Evolutionary conservation across 2,113 vertebrate species (phyloP).

Genomic region (Nycticebus coucang): DNA sequence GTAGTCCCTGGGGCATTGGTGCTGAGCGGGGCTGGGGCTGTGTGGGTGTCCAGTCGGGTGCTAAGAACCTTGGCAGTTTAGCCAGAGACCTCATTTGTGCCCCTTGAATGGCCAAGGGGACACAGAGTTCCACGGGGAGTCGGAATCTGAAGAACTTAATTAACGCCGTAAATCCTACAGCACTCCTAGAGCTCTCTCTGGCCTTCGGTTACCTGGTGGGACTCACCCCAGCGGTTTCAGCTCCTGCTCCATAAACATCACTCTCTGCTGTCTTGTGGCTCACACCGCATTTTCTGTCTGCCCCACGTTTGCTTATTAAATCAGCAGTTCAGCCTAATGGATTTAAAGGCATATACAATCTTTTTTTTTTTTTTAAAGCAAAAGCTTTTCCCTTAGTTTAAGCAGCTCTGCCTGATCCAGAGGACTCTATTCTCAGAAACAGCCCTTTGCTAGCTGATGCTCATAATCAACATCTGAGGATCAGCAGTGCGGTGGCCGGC

Average conservation of each 20-base stretch:
- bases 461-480: background rate
- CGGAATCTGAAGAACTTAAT: constrained; percentile 30
- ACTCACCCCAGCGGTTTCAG: background rate
- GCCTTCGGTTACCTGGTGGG: background rate
- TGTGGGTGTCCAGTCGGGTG: fast-evolving
- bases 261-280: background rate
- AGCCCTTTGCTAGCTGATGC: background rate
- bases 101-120: background rate
- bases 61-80: background rate
- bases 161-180: background rate
- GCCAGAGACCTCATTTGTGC: background rate
- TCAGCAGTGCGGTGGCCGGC: fast-evolving
- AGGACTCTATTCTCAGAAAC: background rate
- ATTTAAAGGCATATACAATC: no score
- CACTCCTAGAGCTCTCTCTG: fast-evolving
- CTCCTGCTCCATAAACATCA: background rate
- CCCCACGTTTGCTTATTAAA: background rate
- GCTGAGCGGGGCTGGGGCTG: no score
- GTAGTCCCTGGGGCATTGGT: background rate
- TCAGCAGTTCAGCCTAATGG: background rate
- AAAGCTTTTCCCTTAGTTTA: background rate
- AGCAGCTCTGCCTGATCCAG: background rate
- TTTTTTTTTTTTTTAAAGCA: background rate
- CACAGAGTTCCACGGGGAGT: background rate
- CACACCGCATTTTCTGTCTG: background rate